Percentiles rank a stretch among this genome's conserved stretches.
Evolutionary conservation across 2,888 invertebrate species (phyloP).

Genomic region (Nomada lathburiana): DNA sequence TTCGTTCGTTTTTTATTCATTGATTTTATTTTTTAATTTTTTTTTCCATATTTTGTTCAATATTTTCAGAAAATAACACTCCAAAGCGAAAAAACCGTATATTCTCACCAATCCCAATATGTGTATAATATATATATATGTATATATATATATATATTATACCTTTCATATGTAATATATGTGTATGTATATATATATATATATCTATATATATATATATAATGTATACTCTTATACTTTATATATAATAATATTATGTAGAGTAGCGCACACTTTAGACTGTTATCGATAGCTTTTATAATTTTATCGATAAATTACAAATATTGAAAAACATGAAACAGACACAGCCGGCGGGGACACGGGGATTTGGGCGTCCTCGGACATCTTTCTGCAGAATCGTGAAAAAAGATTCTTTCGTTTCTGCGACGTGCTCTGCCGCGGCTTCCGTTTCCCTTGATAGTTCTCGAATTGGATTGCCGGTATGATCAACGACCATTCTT

Average conservation of each 20-base stretch:
- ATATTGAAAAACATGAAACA: slow-evolving; percentile 85
- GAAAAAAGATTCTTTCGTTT: slow-evolving; percentile 54
- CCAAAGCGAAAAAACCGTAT: slow-evolving; percentile 85
- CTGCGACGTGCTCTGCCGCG: slow-evolving; percentile 40
- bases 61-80: slow-evolving; percentile 85
- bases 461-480: slow-evolving; percentile 11
- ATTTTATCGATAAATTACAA: slow-evolving; percentile 84
- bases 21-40: slow-evolving; percentile 82
- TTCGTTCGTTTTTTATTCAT: slow-evolving; percentile 80
- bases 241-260: slow-evolving; percentile 84
- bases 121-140: slow-evolving; percentile 82
- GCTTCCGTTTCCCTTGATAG: slow-evolving; percentile 33
- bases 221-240: slow-evolving; percentile 82
- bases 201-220: slow-evolving; percentile 76
- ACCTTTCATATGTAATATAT: slow-evolving; percentile 82
- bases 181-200: slow-evolving; percentile 77
- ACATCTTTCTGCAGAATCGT: slow-evolving; percentile 60
- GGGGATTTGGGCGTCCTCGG: slow-evolving; percentile 68
- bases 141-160: slow-evolving; percentile 77
- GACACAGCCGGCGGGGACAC: slow-evolving; percentile 79
- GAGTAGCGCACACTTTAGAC: slow-evolving; percentile 84
- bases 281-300: slow-evolving; percentile 84
- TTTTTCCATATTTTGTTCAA: slow-evolving; percentile 84
- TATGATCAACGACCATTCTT: slow-evolving; percentile 23
- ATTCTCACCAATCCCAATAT: slow-evolving; percentile 84